These are phyloP conservation scores for Bursaphelenchus okinawaensis DNA, from an alignment of 2,888 invertebrate genomes.

Conservation along the genomic window DNA sequence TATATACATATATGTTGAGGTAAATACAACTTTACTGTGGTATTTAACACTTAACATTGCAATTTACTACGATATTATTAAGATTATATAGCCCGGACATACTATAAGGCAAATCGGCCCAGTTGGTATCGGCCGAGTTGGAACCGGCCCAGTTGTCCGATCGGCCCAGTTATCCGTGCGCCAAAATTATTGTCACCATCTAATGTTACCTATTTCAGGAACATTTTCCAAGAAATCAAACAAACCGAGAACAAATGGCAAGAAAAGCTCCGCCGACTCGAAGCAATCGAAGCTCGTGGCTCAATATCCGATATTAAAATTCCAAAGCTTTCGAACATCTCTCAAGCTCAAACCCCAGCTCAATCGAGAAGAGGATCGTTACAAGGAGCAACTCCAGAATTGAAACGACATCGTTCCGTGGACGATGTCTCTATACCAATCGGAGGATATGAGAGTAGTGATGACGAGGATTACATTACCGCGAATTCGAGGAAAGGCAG, in stretches of 20 bases:
- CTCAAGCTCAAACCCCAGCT: background rate
- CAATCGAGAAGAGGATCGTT: background rate
- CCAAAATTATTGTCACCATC: no score
- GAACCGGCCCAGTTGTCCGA: no score
- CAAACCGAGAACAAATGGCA: constrained; percentile 21
- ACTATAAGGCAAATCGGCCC: no score
- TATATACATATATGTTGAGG: no score
- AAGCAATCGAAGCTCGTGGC: background rate
- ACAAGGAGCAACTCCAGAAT: background rate
- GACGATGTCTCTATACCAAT: background rate
- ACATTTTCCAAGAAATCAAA: constrained; percentile 23
- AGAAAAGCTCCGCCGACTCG: constrained; percentile 8
- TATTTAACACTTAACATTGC: no score
- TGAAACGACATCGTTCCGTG: background rate
- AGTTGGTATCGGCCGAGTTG: no score
- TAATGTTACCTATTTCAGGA: background rate
- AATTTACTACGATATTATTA: no score
- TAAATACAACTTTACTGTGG: no score
- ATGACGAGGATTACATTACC: background rate
- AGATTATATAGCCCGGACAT: no score
- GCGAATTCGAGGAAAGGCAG: background rate
- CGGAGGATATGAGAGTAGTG: background rate
- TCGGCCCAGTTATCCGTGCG: no score
- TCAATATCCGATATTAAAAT: background rate
- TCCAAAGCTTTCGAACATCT: background rate